A percentile compares a stretch with the other conserved stretches of the same genome.
These are phyloP conservation scores for Apotomis betuletana DNA, from an alignment of 2,888 invertebrate species.

Conservation along the genomic window DNA sequence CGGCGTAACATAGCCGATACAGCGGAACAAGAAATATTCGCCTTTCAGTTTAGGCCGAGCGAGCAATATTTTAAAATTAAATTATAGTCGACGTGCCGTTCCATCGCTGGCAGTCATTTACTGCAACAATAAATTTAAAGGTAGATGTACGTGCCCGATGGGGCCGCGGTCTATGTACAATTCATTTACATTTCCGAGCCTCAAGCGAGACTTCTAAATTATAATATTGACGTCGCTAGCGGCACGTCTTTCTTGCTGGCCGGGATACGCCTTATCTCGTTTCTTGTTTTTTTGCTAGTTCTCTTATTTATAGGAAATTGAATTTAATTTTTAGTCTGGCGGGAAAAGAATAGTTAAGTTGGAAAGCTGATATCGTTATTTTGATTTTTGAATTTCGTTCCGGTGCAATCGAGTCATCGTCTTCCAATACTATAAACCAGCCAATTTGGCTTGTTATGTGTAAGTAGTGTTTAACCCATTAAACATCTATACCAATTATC, in stretches of 20 bases:
- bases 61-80: conserved; percentile 41
- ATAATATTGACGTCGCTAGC: conserved; percentile 18
- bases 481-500: no score
- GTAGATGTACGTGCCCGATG: conserved; percentile 37
- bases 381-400: no score
- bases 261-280: conserved; percentile 5
- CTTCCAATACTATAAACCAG: no score
- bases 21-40: conserved; percentile 35
- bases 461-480: no score
- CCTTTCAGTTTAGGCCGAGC: conserved; percentile 31
- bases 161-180: conserved; percentile 28
- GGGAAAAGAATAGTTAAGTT: neutral
- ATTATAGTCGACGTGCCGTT: conserved; percentile 39
- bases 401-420: no score
- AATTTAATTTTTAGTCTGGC: no score
- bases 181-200: conserved; percentile 32
- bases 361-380: no score
- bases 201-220: conserved; percentile 33
- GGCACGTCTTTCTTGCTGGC: conserved; percentile 3
- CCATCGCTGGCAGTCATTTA: conserved; percentile 40
- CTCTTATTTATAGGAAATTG: no score
- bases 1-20: conserved; percentile 27
- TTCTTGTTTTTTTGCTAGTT: no score
- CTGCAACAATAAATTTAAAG: conserved; percentile 37
- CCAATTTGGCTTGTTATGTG: no score